Base-by-base conservation (phyloP, 2,113 vertebrate species). In the Strix uralensis region DNA sequence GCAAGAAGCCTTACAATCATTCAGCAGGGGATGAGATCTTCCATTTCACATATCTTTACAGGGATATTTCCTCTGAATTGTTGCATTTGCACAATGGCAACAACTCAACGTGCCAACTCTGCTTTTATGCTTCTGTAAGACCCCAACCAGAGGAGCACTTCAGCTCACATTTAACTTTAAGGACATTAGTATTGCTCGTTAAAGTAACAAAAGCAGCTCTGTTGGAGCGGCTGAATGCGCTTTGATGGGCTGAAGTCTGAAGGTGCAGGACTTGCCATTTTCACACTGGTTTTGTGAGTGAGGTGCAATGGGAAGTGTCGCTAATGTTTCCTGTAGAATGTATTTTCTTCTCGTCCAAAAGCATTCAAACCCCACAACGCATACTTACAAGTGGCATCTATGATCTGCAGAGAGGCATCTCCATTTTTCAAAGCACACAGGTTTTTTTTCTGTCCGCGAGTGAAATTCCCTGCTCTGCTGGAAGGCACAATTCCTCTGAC, bases 1-100 rank as follows among this genome's bases (percentile, higher is more conserved):
- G 89, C 78, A 95, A 95, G 96, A 89, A 97, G 79, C 81, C 88
- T 97, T 91, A 95, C 78, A 95, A 36, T 90, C 72, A 36, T 87
- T 95, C 58, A 91, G 55, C 29, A 34, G 79, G 94, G 69, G 61
- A 74, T 90, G 80, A 84, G 46, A 88, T 96, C 81, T 97, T 96
- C 93, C 90, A 94, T 91, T 96, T 81, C 46, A 52, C 65, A 61
- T 62, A n/a, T 67, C 59, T 93, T 85, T 86, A 69, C 49, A 79
- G 85, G 30, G 34, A 58, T 85, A 88, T 82, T 96, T 94, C 84
- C 61, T 94, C n/a, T 73, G 23, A 83, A 88, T 55, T 18, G 44
- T 49, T 91, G 59, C 63, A 30, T 93, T 88, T 62, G n/a, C 72
- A 27, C 57, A 83, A 78, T 63, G n/a, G 42, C 42, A 65, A 78